Evolutionary conservation across 2,888 invertebrate species (phyloP).

Genomic region (Rotaria magnacalcarata): DNA sequence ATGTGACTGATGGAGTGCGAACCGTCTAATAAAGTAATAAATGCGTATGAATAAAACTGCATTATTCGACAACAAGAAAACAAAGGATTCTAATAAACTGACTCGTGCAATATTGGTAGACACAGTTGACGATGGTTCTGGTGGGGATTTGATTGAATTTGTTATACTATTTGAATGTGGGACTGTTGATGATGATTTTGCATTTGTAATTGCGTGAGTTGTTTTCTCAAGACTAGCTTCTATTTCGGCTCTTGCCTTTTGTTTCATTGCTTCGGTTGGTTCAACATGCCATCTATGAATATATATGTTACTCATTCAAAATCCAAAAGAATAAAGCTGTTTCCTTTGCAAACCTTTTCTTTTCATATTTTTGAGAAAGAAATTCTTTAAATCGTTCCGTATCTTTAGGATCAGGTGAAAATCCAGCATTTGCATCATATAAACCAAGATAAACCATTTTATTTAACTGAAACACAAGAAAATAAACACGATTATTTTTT

Average conservation of each 20-base stretch:
- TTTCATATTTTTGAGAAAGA: constrained; percentile 34
- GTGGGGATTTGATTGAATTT: not conserved
- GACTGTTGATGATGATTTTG: not conserved
- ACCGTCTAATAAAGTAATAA: not conserved
- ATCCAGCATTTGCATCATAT: constrained; percentile 32
- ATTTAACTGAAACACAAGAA: not conserved
- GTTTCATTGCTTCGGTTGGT: constrained; percentile 33
- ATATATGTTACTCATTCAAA: no score
- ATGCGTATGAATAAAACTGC: not conserved
- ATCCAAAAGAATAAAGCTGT: not conserved
- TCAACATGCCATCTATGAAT: not conserved
- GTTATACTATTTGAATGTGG: not conserved
- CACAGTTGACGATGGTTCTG: not conserved
- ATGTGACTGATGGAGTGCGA: constrained; percentile 8
- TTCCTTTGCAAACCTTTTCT: not conserved
- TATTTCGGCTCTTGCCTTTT: constrained; percentile 11
- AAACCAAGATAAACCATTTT: constrained; percentile 37
- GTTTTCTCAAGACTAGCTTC: not conserved
- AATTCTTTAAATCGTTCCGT: constrained; percentile 33
- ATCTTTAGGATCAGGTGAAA: constrained; percentile 31
- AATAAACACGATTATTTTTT: not conserved
- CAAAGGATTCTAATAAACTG: not conserved
- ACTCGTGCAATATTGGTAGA: not conserved
- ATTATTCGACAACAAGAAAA: no score
- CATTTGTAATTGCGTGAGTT: not conserved